These are phyloP conservation scores for Ciconia boyciana DNA, from an alignment of 2,113 vertebrate genomes.

Conservation along the genomic window DNA sequence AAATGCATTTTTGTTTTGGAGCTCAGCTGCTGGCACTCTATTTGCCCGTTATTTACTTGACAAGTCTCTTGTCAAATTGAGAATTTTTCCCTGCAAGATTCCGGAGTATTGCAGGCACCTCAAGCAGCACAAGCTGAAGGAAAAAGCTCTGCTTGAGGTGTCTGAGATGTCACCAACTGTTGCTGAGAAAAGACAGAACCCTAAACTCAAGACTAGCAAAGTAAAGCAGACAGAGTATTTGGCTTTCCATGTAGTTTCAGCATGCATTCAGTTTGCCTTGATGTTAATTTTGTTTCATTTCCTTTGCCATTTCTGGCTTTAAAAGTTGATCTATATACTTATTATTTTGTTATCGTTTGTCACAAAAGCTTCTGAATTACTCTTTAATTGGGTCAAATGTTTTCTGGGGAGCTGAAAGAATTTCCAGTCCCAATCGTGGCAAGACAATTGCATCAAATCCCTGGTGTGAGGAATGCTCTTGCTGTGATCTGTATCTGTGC, in stretches of 20 bases:
- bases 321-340: neutral
- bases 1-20: neutral
- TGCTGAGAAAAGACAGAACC: conserved; percentile 1
- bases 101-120: neutral
- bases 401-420: neutral
- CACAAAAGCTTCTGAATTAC: neutral
- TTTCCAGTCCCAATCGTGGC: neutral
- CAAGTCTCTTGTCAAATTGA: neutral
- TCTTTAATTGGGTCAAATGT: neutral
- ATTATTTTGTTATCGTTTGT: neutral
- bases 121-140: neutral
- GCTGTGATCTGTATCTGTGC: neutral
- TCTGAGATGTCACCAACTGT: neutral
- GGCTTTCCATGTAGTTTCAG: neutral
- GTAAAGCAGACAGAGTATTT: neutral
- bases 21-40: neutral
- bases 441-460: neutral
- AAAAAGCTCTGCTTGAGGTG: neutral
- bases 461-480: neutral
- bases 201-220: neutral
- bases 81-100: neutral
- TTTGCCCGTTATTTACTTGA: neutral
- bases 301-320: neutral
- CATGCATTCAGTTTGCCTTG: neutral
- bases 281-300: neutral